These are phyloP conservation scores for Parnassius smintheus DNA, from an alignment of 2,888 invertebrate species.

Conservation along the genomic window DNA sequence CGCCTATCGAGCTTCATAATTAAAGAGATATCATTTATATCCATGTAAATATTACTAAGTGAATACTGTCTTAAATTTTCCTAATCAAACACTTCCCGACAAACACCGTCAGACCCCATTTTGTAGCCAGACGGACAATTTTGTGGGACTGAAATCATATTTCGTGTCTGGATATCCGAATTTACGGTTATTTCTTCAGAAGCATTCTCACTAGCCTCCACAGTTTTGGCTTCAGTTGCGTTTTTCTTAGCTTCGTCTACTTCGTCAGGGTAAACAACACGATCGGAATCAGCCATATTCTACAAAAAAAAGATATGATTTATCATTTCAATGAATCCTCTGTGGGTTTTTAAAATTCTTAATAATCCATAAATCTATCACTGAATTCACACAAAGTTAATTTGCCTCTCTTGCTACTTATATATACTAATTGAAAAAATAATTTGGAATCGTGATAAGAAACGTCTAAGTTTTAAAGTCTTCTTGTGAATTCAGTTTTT, in stretches of 20 bases:
- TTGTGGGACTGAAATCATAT: slow-evolving; percentile 49
- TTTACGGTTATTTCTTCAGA: not conserved
- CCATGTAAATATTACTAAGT: not conserved
- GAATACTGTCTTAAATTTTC: not conserved
- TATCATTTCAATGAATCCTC: too few relatives aligned
- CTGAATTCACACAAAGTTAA: too few relatives aligned
- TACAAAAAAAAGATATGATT: too few relatives aligned
- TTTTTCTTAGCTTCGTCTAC: slow-evolving; percentile 47
- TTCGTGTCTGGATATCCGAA: slow-evolving; percentile 41
- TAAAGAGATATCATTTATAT: slow-evolving; percentile 4
- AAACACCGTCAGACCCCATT: slow-evolving; percentile 42
- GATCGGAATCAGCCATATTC: slow-evolving; percentile 61
- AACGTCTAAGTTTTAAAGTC: too few relatives aligned
- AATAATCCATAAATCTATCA: too few relatives aligned
- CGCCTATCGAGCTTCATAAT: not conserved
- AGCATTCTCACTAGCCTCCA: slow-evolving; percentile 21
- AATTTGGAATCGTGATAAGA: too few relatives aligned
- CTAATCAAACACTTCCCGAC: slow-evolving; percentile 41
- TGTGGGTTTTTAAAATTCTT: too few relatives aligned
- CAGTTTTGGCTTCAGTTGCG: slow-evolving; percentile 31
- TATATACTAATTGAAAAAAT: too few relatives aligned
- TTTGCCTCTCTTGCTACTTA: too few relatives aligned
- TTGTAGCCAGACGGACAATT: slow-evolving; percentile 45
- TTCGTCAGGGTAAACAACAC: slow-evolving; percentile 62
- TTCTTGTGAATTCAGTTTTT: not conserved